Base-by-base conservation (phyloP, 2,113 vertebrate genomes). In the Prolemur simus region DNA sequence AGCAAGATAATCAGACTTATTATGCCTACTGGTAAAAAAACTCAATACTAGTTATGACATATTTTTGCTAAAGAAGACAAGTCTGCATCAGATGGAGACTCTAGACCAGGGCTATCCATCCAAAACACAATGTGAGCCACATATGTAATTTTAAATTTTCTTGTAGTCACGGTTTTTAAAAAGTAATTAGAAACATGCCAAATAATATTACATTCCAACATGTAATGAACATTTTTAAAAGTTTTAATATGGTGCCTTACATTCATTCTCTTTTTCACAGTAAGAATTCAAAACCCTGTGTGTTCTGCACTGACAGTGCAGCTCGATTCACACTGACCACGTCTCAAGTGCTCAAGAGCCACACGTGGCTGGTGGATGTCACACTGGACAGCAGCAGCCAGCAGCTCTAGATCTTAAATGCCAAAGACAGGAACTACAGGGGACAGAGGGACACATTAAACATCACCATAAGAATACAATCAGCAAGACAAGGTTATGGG, bases 391-490 rank as follows among this genome's bases (percentile, higher is more conserved):
- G 17, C 54, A 56, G 54, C 54, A 56, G 54, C 54, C 47, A 5
- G 39, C 6, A 49, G 47, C 42, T 80, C 84, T 5, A 45, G 37
- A 71, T 2, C 37, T 58, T 39, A n/a, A 45, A 2, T 18, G 0
- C 0, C 39, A 2, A 10, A 0, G 25, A 14, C 3, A 14, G 42
- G 32, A 52, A 52, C 10, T 2, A 60, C 0, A 34, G 64, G 14
- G 52, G 5, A 76, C 47, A 42, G 60, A 87, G 60, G 52, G 20
- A 42, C 68, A 32, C 1, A 4, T 37, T 13, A 80, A n/a, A 45
- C 27, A 42, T 25, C 45, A 34, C 54, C 11, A 3, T 27, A 21
- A 42, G 34, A 42, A 60, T 14, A 60, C 52, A 18, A 60, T n/a
- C 45, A 27, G 52, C 52, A 78, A 54, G 54, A 45, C 34, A 14